These are phyloP conservation scores for Cephonodes hylas DNA, from an alignment of 2,888 invertebrate species.

Conservation along the genomic window DNA sequence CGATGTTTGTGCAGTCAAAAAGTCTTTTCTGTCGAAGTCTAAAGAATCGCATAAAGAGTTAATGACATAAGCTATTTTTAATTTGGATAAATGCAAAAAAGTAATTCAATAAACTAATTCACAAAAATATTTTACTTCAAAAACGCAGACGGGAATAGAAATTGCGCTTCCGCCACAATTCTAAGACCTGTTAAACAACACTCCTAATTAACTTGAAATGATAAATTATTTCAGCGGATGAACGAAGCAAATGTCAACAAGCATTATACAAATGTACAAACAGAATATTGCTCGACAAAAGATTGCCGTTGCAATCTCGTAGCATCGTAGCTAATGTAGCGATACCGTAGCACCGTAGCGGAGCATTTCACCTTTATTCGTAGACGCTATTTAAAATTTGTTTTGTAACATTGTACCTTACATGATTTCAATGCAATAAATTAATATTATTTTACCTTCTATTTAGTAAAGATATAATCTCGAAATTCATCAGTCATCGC, in stretches of 20 bases:
- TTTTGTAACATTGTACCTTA: too few relatives aligned
- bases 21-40: too few relatives aligned
- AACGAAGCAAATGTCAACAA: neutral
- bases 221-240: neutral
- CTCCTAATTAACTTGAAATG: neutral
- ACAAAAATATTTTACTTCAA: neutral
- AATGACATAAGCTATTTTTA: too few relatives aligned
- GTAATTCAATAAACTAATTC: too few relatives aligned
- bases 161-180: neutral
- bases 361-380: constrained; percentile 18
- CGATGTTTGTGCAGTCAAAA: too few relatives aligned
- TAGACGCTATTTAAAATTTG: neutral
- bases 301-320: constrained; percentile 17
- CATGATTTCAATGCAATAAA: too few relatives aligned
- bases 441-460: too few relatives aligned
- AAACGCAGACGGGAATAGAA: neutral
- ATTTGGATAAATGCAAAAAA: neutral
- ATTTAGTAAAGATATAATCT: too few relatives aligned
- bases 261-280: neutral
- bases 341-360: constrained; percentile 28
- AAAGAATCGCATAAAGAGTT: too few relatives aligned
- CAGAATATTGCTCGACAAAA: constrained; percentile 1
- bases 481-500: too few relatives aligned
- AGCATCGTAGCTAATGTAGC: constrained; percentile 22
- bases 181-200: neutral